Conservation (phyloP, 2,888 invertebrate genomes). For the Rapana venosa region DNA sequence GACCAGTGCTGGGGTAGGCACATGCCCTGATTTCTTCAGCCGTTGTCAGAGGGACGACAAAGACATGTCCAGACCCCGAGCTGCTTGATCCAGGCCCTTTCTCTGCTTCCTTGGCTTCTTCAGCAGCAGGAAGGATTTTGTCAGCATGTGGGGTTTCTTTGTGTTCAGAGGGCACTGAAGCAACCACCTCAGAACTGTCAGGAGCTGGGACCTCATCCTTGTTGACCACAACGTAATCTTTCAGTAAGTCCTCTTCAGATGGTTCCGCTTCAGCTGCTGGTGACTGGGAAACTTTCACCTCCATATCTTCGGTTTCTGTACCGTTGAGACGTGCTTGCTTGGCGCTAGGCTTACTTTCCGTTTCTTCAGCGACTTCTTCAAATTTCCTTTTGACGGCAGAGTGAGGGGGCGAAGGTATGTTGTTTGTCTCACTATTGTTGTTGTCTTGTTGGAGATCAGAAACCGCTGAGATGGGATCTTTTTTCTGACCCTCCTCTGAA, state of each 20-base stretch:
- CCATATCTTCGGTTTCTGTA: neutral
- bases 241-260: neutral
- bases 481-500: neutral
- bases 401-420: neutral
- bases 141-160: neutral
- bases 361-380: slow-evolving; percentile 7
- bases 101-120: slow-evolving; percentile 29
- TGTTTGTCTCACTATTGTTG: neutral
- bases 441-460: neutral
- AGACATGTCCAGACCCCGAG: neutral
- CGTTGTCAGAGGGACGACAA: slow-evolving; percentile 50
- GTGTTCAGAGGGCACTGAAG: neutral
- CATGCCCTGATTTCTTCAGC: slow-evolving; percentile 50
- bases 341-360: neutral
- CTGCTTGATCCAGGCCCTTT: neutral
- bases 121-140: neutral
- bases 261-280: neutral
- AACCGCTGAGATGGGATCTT: neutral
- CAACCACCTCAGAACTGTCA: slow-evolving; percentile 51
- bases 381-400: slow-evolving; percentile 23
- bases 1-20: slow-evolving; percentile 32
- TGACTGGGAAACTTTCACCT: neutral
- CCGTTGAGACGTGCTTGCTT: slow-evolving; percentile 36
- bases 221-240: slow-evolving; percentile 48
- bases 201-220: slow-evolving; percentile 50